Percentiles rank a stretch among this genome's conserved stretches.
These are phyloP conservation scores for Drosophila niveifrons DNA, from an alignment of 2,888 invertebrate genomes.

Conservation along the genomic window DNA sequence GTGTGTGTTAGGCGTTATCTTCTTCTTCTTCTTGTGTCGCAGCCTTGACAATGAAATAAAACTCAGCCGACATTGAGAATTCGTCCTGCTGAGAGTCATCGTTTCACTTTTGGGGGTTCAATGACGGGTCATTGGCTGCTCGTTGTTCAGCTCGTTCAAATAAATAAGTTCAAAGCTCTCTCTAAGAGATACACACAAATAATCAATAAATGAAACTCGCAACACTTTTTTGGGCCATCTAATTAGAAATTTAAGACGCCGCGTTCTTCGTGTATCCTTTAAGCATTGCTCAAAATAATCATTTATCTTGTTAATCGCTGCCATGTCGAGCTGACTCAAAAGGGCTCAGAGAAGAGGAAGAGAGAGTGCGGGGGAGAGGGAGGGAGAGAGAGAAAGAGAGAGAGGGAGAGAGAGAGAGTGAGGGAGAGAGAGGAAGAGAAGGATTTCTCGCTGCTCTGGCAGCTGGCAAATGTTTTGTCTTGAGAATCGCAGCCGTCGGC, in stretches of 20 bases:
- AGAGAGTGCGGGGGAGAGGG: no score
- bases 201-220: conserved; percentile 56
- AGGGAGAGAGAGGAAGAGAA: no score
- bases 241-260: conserved; percentile 70
- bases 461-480: conserved; percentile 70
- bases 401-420: background rate
- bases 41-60: conserved; percentile 61
- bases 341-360: no score
- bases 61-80: conserved; percentile 24
- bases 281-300: conserved; percentile 71
- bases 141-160: no score
- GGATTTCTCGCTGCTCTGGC: conserved; percentile 21
- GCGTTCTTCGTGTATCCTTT: conserved; percentile 45
- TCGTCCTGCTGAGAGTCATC: background rate
- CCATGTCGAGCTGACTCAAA: conserved; percentile 43
- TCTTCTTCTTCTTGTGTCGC: background rate
- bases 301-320: conserved; percentile 77
- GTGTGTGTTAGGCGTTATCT: conserved; percentile 46
- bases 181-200: conserved; percentile 34
- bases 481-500: conserved; percentile 40
- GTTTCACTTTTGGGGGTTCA: background rate
- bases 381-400: background rate
- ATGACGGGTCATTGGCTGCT: conserved; percentile 54
- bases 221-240: conserved; percentile 46
- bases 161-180: conserved; percentile 49